Evolutionary conservation across 2,797 vertebrate species (phyloP).

Genomic region (Enteromius argenteus): DNA sequence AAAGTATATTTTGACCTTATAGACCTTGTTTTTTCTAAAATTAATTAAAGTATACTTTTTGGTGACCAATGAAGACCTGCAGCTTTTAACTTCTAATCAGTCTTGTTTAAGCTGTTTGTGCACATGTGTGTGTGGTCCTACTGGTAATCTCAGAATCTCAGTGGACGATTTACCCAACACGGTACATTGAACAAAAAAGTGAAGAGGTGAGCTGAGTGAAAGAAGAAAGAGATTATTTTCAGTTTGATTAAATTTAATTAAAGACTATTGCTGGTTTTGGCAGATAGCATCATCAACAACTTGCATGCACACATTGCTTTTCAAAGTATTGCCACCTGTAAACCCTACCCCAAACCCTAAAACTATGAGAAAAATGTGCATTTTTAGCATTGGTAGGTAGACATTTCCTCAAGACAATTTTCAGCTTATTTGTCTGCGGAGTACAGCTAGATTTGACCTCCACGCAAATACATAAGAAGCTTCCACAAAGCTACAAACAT

Average conservation of each 20-base stretch:
- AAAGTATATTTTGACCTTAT: background rate
- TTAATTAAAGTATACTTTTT: background rate
- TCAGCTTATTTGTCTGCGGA: background rate
- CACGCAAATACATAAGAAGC: background rate
- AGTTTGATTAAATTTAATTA: background rate
- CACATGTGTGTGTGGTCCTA: conserved; percentile 18
- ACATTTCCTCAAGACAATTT: background rate
- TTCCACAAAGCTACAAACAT: background rate
- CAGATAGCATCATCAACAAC: conserved; percentile 15
- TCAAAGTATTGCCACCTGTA: background rate
- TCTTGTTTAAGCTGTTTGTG: background rate
- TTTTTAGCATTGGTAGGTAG: background rate
- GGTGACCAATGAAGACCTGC: background rate
- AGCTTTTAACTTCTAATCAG: background rate
- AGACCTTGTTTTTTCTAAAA: background rate
- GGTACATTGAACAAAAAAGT: conserved; percentile 34
- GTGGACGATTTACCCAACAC: conserved; percentile 19
- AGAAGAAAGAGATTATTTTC: conserved; percentile 5
- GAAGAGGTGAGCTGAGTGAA: conserved; percentile 34
- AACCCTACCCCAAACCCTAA: background rate
- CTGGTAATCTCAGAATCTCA: conserved; percentile 38
- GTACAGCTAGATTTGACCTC: background rate
- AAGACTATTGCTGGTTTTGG: conserved; percentile 2
- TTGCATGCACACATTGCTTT: background rate
- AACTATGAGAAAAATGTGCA: background rate